Evolutionary conservation across 2,888 invertebrate genomes (phyloP).

Genomic region (Megamerina dolium): DNA sequence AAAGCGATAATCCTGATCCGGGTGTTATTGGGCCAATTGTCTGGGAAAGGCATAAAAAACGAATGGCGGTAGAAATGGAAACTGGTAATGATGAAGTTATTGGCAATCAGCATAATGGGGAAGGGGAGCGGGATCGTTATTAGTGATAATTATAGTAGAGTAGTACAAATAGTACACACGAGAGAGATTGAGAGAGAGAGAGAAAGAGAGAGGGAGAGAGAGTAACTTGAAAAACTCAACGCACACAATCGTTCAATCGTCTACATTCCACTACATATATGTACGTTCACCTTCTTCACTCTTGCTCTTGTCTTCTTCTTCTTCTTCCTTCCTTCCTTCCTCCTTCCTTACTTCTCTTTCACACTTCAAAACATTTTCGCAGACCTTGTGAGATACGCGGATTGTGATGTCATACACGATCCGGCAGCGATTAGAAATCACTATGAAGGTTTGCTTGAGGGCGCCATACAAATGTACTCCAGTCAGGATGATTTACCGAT

Average conservation of each 20-base stretch:
- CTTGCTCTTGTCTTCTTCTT: slow-evolving; percentile 14
- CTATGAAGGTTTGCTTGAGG: slow-evolving; percentile 48
- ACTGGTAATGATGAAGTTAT: slow-evolving; percentile 21
- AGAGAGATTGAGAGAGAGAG: too few species aligned
- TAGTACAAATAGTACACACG: neutral
- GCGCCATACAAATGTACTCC: slow-evolving; percentile 48
- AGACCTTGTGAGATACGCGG: slow-evolving; percentile 7
- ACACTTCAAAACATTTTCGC: neutral
- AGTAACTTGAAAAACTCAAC: too few species aligned
- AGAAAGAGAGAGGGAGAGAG: too few species aligned
- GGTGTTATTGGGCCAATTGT: slow-evolving; percentile 79
- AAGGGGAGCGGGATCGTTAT: slow-evolving; percentile 29
- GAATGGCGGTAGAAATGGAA: slow-evolving; percentile 45
- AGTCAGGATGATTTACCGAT: slow-evolving; percentile 45
- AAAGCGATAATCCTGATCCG: slow-evolving; percentile 73
- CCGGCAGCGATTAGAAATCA: slow-evolving; percentile 45
- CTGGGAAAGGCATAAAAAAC: slow-evolving; percentile 73
- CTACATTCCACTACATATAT: too few species aligned
- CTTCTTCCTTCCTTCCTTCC: slow-evolving; percentile 2
- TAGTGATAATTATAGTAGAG: slow-evolving; percentile 18
- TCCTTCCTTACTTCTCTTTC: neutral
- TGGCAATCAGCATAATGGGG: slow-evolving; percentile 5
- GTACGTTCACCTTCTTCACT: slow-evolving; percentile 7
- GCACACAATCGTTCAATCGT: too few species aligned
- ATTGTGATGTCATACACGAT: slow-evolving; percentile 31